These are phyloP conservation scores for Mirounga angustirostris DNA, from an alignment of 2,113 vertebrate species.

Conservation along the genomic window DNA sequence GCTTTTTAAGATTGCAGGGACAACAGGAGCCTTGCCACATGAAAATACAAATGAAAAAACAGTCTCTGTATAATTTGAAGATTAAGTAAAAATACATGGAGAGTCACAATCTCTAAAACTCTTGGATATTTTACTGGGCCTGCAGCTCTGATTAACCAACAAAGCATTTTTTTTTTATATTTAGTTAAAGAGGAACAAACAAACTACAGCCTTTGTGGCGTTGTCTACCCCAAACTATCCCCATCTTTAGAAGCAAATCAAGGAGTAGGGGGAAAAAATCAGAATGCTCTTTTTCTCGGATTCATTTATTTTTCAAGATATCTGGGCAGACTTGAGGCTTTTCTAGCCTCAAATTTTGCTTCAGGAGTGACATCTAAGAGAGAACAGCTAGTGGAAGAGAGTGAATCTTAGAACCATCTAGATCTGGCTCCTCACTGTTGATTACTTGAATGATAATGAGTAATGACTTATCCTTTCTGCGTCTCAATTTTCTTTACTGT, in stretches of 20 bases:
- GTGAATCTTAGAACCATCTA: not conserved
- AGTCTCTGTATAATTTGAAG: slow-evolving; percentile 53
- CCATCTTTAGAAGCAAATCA: slow-evolving; percentile 39
- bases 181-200: slow-evolving; percentile 67
- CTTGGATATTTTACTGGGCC: not conserved
- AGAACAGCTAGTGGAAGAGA: not conserved
- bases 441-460: not conserved
- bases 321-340: not conserved
- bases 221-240: not conserved
- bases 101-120: not conserved
- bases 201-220: not conserved
- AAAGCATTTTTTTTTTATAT: not conserved
- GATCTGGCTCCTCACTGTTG: not conserved
- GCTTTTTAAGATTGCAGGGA: slow-evolving; percentile 58
- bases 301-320: not conserved
- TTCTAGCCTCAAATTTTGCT: not conserved
- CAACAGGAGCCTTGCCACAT: slow-evolving; percentile 54
- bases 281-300: not conserved
- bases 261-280: not conserved
- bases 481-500: not conserved
- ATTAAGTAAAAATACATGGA: slow-evolving; percentile 52
- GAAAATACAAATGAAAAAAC: slow-evolving; percentile 60
- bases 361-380: not conserved
- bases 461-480: not conserved
- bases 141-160: not conserved